These are phyloP conservation scores for Oncorhynchus kisutch DNA, from an alignment of 2,113 vertebrate genomes.

Conservation along the genomic window DNA sequence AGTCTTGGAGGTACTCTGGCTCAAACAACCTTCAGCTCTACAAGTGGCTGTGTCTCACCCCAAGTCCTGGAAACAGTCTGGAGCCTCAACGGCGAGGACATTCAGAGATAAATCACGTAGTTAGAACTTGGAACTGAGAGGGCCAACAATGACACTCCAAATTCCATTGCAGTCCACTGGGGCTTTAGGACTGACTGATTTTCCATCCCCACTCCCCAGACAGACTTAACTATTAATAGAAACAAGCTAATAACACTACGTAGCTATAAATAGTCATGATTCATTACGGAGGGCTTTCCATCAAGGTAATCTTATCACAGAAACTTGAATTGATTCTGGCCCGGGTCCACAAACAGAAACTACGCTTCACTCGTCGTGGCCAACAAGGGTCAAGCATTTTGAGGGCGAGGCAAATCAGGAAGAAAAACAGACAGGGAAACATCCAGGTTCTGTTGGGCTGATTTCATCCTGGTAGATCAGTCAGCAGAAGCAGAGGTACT, in stretches of 20 bases:
- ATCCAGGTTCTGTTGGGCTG: background rate
- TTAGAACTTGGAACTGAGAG: background rate
- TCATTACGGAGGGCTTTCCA: conserved; percentile 31
- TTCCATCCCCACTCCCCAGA: conserved; percentile 11
- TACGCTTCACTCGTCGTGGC: background rate
- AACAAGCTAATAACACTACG: background rate
- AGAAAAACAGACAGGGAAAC: background rate
- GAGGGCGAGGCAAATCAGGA: background rate
- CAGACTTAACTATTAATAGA: conserved; percentile 34
- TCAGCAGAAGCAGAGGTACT: background rate
- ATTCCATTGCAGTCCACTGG: conserved; percentile 12
- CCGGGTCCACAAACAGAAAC: background rate
- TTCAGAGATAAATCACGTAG: too few relatives aligned
- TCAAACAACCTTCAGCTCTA: too few relatives aligned
- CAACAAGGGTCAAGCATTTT: background rate
- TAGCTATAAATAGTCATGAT: conserved; percentile 29
- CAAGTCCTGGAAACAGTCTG: too few relatives aligned
- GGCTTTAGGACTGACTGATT: conserved; percentile 1
- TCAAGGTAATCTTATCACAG: conserved; percentile 34
- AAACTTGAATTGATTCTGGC: background rate
- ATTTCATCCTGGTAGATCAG: background rate
- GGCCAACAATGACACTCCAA: background rate
- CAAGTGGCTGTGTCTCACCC: too few relatives aligned
- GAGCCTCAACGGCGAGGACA: too few relatives aligned
- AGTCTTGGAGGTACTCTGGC: too few relatives aligned